Evolutionary conservation across 2,797 vertebrate species (phyloP).

Genomic region (Takifugu ocellatus): DNA sequence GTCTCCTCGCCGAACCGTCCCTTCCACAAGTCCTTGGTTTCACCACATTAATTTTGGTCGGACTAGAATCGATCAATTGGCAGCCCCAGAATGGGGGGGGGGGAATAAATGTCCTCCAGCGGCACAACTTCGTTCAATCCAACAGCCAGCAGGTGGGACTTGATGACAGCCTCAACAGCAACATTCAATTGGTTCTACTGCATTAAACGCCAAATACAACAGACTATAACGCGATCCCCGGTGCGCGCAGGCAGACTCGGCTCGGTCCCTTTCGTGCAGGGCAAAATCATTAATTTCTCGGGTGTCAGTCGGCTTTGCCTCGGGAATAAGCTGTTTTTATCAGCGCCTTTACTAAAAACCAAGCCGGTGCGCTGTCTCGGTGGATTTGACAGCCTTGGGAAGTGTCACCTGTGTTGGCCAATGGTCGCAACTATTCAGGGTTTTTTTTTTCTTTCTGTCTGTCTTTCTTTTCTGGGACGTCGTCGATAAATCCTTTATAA

Average conservation of each 20-base stretch:
- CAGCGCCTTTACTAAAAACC: conserved; percentile 9
- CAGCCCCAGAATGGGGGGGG: conserved; percentile 2
- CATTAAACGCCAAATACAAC: conserved; percentile 36
- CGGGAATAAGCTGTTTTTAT: conserved; percentile 10
- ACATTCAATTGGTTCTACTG: conserved; percentile 33
- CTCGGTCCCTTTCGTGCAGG: conserved; percentile 20
- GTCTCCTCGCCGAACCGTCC: conserved; percentile 38
- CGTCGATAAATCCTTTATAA: conserved; percentile 46
- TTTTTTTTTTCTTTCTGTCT: not conserved
- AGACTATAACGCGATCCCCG: conserved; percentile 15
- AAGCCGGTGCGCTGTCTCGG: conserved; percentile 26
- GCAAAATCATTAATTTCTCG: conserved; percentile 20
- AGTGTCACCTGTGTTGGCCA: conserved; percentile 49
- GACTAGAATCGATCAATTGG: too few species aligned
- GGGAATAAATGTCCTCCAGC: conserved; percentile 8
- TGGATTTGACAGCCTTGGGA: conserved; percentile 20
- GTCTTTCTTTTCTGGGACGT: conserved; percentile 7
- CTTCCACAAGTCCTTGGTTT: not conserved
- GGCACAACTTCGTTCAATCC: conserved; percentile 45
- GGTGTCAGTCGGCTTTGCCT: conserved; percentile 22
- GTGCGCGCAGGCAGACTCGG: conserved; percentile 18
- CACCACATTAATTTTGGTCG: too few species aligned
- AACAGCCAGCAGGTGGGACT: conserved; percentile 49
- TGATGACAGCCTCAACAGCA: conserved; percentile 29
- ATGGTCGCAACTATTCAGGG: conserved; percentile 6